phyloP scores from a whole-genome alignment of 2,888 invertebrate genomes.

The Cryptops parisi region DNA sequence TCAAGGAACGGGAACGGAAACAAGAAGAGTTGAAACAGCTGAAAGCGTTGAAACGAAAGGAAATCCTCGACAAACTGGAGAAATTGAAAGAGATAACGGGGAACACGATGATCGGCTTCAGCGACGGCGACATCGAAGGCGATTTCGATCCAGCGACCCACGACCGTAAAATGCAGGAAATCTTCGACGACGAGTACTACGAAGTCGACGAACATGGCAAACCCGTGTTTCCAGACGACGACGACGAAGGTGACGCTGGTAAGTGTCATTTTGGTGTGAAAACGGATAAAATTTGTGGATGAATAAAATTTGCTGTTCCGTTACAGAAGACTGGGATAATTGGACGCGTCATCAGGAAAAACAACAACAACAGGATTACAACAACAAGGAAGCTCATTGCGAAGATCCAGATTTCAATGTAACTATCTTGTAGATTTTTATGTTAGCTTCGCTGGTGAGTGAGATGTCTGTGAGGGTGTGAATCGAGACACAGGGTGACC shows the following conservation, averaged over 20 bases:
- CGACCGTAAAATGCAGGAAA: conserved; percentile 67
- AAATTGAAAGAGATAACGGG: conserved; percentile 79
- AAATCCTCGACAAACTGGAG: conserved; percentile 76
- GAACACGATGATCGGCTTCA: conserved; percentile 51
- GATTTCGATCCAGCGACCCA: conserved; percentile 83
- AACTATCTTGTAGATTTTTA: no score
- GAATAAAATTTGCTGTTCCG: neutral
- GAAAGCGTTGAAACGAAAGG: conserved; percentile 71
- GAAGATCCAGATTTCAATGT: conserved; percentile 63
- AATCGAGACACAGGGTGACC: no score
- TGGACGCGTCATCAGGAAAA: conserved; percentile 30
- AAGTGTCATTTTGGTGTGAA: no score
- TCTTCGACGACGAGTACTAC: conserved; percentile 81
- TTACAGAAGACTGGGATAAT: conserved; percentile 51
- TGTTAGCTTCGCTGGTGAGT: no score
- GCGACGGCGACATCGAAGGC: conserved; percentile 66
- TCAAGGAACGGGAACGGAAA: conserved; percentile 57
- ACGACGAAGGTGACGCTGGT: conserved; percentile 38
- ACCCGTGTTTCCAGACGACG: conserved; percentile 69
- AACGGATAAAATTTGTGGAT: no score
- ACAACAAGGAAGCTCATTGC: conserved; percentile 21
- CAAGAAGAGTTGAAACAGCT: conserved; percentile 75
- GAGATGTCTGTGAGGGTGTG: no score
- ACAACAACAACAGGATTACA: neutral
- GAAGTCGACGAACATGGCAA: conserved; percentile 54